phyloP scores from a whole-genome alignment of 2,797 vertebrate species.

The Lacerta bilineata region DNA sequence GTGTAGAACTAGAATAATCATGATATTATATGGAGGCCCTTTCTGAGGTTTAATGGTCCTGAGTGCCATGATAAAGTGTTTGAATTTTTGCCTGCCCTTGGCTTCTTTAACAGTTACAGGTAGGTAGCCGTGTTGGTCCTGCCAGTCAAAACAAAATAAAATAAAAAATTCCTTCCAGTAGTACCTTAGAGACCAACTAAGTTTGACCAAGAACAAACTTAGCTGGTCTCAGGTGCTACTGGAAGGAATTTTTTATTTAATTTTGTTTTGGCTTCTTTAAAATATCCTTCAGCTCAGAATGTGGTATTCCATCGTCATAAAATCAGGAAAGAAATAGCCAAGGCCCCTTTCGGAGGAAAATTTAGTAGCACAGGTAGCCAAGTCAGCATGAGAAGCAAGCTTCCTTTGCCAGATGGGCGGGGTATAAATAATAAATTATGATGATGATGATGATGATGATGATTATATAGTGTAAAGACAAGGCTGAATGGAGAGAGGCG shows the following conservation, averaged over 20 bases:
- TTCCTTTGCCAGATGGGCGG: background rate
- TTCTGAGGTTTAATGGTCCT: background rate
- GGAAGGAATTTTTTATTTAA: too few relatives aligned
- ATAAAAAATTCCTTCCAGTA: too few relatives aligned
- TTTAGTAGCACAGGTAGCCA: background rate
- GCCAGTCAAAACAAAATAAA: too few relatives aligned
- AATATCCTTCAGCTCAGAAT: constrained; percentile 4
- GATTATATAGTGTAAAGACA: background rate
- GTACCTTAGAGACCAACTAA: too few relatives aligned
- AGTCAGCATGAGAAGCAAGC: background rate
- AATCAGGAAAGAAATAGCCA: background rate
- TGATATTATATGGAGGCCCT: background rate
- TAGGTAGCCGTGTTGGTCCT: too few relatives aligned
- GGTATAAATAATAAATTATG: too few relatives aligned
- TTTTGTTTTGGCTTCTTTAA: background rate
- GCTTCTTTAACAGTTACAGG: background rate
- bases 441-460: too few relatives aligned
- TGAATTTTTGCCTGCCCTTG: constrained; percentile 1
- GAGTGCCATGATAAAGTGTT: background rate
- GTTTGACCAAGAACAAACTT: too few relatives aligned
- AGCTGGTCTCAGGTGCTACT: too few relatives aligned
- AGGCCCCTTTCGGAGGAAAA: background rate
- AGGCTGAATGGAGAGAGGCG: background rate
- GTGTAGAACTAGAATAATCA: background rate
- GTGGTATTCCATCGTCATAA: background rate